phyloP scores from a whole-genome alignment of 2,113 vertebrate species.

The Megatriorchis doriae region DNA sequence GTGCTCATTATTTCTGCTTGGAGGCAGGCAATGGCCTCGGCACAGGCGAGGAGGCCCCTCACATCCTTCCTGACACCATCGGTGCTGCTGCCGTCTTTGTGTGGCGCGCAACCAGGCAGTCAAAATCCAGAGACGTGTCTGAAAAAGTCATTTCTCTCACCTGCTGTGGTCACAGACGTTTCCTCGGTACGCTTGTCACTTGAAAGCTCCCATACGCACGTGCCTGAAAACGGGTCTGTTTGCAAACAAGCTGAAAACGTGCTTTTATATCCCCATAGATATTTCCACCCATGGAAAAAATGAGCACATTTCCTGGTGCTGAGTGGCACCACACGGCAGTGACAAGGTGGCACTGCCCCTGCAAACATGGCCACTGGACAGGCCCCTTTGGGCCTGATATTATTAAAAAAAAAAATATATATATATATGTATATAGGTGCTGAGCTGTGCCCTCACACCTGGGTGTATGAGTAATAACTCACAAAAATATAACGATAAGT shows the following conservation, averaged over 20 bases:
- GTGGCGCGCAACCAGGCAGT: rapidly evolving
- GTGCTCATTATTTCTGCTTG: background rate
- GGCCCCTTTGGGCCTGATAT: no score
- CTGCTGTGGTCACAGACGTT: background rate
- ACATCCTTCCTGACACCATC: background rate
- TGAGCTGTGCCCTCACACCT: background rate
- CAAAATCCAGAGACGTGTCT: background rate
- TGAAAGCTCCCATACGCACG: background rate
- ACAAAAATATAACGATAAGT: background rate
- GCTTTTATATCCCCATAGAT: background rate
- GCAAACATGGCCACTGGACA: no score
- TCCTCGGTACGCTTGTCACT: background rate
- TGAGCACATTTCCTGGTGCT: background rate
- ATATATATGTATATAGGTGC: no score
- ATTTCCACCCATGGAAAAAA: background rate
- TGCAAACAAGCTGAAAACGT: background rate
- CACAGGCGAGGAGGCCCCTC: background rate
- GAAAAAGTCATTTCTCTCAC: background rate
- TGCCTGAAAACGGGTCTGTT: background rate
- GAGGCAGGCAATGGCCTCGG: background rate
- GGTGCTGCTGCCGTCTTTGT: rapidly evolving
- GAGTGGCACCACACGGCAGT: rapidly evolving
- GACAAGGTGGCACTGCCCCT: background rate
- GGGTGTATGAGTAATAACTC: background rate
- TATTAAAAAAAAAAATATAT: no score